A percentile compares a stretch with the other conserved stretches of the same genome.
These are phyloP conservation scores for Pyrgus malvae DNA, from an alignment of 2,888 invertebrate species.

Conservation along the genomic window DNA sequence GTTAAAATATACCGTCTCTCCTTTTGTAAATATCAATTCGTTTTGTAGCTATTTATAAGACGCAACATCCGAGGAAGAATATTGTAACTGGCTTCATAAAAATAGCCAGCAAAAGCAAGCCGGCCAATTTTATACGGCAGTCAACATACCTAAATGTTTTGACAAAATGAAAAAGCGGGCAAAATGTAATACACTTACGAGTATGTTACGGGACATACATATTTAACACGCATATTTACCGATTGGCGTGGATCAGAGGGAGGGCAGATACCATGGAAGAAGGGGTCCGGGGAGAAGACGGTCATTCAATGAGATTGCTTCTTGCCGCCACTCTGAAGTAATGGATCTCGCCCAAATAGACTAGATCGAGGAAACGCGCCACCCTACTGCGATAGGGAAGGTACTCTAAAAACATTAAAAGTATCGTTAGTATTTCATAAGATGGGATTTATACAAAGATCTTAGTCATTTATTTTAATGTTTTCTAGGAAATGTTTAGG, in stretches of 20 bases:
- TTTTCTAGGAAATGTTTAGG: too few relatives aligned
- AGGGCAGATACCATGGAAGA: constrained; percentile 44
- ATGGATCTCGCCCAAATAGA: constrained; percentile 81
- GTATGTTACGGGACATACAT: constrained; percentile 78
- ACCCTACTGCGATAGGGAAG: constrained; percentile 47
- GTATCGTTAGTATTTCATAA: background rate
- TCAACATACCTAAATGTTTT: constrained; percentile 32
- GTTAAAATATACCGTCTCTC: background rate
- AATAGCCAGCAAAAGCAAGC: background rate
- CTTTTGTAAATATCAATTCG: too few relatives aligned
- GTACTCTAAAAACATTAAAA: constrained; percentile 3
- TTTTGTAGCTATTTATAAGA: too few relatives aligned
- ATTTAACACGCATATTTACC: constrained; percentile 82
- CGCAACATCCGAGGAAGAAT: too few relatives aligned
- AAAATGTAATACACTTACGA: constrained; percentile 81
- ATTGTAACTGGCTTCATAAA: background rate
- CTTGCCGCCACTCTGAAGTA: constrained; percentile 79
- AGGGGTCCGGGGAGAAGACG: constrained; percentile 62
- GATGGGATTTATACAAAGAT: too few relatives aligned
- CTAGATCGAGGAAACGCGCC: constrained; percentile 73
- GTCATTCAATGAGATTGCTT: constrained; percentile 84
- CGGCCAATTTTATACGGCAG: background rate
- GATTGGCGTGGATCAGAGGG: constrained; percentile 75
- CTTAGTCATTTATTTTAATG: too few relatives aligned
- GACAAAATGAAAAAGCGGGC: constrained; percentile 78